Base-by-base conservation (phyloP, 2,113 vertebrate species). In the Poeciliopsis retropinna region DNA sequence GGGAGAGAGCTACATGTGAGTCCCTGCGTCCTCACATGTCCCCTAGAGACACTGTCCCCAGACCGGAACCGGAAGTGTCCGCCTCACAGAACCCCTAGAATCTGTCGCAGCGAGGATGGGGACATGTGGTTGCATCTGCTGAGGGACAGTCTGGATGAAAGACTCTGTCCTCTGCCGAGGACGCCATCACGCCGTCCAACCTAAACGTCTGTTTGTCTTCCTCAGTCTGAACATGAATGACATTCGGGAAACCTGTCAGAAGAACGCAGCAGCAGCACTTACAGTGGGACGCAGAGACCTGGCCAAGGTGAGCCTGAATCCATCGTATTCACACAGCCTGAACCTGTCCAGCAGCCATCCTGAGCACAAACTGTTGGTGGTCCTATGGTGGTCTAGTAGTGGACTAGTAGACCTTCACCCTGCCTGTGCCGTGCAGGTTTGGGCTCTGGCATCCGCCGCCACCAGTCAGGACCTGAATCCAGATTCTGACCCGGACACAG, bases 161-260 rank as follows among this genome's bases (percentile, higher is more conserved):
- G 25, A 25, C 47, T 15, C 14, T 39, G 37, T 39, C 37, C 37
- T 12, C 39, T 12, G 12, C 37, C 0, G 39, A 14, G 13, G 47
- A 22, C 8, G 7, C 22, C 51, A 8, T 54, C 51, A 2, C 4
- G 22, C 51, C 7, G 51, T 17, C 15, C 51, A 25, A 54, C 7
- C 51, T 54, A 22, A 54, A 54, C 8, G 27, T 29, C 39, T 39
- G 31, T 57, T 10, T 64, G 37, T 66, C 64, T 47, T 57, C 83
- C 88, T 67, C 87, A 99, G 98, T 88, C 80, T 99, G 73, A 97
- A 99, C 31, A 92, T 97, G 89, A 96, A 95, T 17, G 96, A 99
- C 83, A 97, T 98, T 89, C 96, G 97, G 90, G 98, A 99, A 73
- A 99, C 96, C 0, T 99, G 98, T 92, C 96, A 98, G 94, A 97